Evolutionary conservation across 2,888 invertebrate genomes (phyloP).

Genomic region (Listrodromus nycthemerus): DNA sequence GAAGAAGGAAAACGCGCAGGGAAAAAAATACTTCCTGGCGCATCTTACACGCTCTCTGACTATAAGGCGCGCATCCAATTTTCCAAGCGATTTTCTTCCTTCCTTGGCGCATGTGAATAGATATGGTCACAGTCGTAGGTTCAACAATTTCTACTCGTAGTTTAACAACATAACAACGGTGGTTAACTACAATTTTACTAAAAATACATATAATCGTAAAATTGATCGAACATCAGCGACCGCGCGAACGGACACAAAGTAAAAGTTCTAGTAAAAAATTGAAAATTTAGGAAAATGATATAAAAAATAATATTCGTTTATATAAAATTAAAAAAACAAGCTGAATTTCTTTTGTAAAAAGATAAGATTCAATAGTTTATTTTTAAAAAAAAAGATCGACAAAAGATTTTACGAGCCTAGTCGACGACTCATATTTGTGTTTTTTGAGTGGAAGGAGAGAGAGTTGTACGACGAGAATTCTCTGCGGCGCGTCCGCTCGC

Average conservation of each 20-base stretch:
- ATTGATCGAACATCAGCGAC: conserved; percentile 50
- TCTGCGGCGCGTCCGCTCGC: conserved; percentile 61
- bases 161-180: conserved; percentile 14
- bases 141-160: conserved; percentile 7
- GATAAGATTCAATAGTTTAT: no score
- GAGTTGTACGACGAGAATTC: conserved; percentile 59
- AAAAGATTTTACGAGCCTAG: no score
- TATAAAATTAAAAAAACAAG: neutral
- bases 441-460: conserved; percentile 64
- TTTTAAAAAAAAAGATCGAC: no score
- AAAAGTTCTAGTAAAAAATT: conserved; percentile 67
- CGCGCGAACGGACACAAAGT: conserved; percentile 66
- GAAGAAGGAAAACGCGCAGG: conserved; percentile 12
- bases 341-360: neutral
- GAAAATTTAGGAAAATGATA: conserved; percentile 33
- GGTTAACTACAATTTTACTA: neutral
- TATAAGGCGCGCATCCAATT: neutral
- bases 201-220: neutral
- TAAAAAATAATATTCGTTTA: neutral
- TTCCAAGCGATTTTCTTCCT: neutral
- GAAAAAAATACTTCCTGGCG: conserved; percentile 1
- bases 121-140: neutral
- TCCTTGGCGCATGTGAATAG: neutral
- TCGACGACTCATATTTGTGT: conserved; percentile 63
- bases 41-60: neutral